A percentile compares a stretch with the other conserved stretches of the same genome.
phyloP scores from a whole-genome alignment of 2,797 vertebrate species.

The Gobio occitaniae region DNA sequence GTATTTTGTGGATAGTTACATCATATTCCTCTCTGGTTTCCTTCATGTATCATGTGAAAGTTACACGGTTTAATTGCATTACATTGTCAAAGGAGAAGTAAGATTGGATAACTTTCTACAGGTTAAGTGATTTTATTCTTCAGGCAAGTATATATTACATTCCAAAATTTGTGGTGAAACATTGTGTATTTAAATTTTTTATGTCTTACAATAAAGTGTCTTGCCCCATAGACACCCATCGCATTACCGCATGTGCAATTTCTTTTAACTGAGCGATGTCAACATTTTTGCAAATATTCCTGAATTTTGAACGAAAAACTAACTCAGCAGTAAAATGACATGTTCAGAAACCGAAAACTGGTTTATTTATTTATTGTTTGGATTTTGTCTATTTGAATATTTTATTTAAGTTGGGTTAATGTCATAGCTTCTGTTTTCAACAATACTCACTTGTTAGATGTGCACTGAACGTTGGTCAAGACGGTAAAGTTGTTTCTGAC shows the following conservation, averaged over 20 bases:
- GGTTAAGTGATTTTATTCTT: neutral
- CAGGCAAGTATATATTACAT: neutral
- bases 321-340: neutral
- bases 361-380: too few relatives aligned
- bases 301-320: neutral
- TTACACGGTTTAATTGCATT: conserved; percentile 3
- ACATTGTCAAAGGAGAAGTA: neutral
- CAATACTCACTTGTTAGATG: conserved; percentile 91
- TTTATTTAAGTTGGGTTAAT: neutral
- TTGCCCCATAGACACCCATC: neutral
- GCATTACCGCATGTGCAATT: neutral
- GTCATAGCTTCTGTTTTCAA: neutral
- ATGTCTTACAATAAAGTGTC: neutral
- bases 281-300: neutral
- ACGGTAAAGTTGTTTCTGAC: conserved; percentile 97
- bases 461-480: conserved; percentile 94
- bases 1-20: neutral
- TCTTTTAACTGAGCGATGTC: neutral
- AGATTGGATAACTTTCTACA: neutral
- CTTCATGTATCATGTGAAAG: neutral
- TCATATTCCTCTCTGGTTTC: neutral
- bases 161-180: neutral
- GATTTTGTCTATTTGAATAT: neutral
- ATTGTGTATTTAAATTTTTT: neutral
- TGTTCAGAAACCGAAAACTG: neutral